These are phyloP conservation scores for Myiozetetes cayanensis DNA, from an alignment of 2,113 vertebrate genomes.

Conservation along the genomic window DNA sequence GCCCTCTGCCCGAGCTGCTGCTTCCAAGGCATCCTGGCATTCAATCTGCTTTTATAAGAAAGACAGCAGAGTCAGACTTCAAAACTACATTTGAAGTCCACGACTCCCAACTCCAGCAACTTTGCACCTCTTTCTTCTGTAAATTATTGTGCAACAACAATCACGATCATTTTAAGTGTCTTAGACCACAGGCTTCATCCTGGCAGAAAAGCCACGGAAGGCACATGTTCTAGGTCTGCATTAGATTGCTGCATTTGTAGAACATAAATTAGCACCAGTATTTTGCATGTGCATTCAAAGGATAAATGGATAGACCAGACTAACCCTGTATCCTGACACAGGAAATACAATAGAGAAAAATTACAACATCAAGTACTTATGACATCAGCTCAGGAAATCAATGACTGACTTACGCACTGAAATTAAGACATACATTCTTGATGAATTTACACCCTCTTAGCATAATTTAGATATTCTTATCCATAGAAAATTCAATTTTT, in stretches of 20 bases:
- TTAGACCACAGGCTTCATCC: background rate
- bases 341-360: background rate
- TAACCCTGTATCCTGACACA: background rate
- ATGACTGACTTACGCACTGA: background rate
- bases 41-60: constrained; percentile 60
- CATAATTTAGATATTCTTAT: background rate
- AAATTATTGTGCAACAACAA: background rate
- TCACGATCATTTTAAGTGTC: background rate
- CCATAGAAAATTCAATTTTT: background rate
- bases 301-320: background rate
- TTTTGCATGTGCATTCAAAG: background rate
- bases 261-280: background rate
- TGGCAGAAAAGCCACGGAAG: background rate
- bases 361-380: background rate
- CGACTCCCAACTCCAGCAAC: background rate
- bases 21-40: constrained; percentile 86
- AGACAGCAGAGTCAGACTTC: background rate
- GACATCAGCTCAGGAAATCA: background rate
- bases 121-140: background rate
- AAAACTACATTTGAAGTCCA: background rate
- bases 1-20: constrained; percentile 84
- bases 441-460: background rate
- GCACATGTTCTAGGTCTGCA: background rate
- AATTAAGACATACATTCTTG: background rate
- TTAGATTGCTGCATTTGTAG: background rate